These are phyloP conservation scores for Chymomyza procnemis DNA, from an alignment of 2,888 invertebrate genomes.

Conservation along the genomic window DNA sequence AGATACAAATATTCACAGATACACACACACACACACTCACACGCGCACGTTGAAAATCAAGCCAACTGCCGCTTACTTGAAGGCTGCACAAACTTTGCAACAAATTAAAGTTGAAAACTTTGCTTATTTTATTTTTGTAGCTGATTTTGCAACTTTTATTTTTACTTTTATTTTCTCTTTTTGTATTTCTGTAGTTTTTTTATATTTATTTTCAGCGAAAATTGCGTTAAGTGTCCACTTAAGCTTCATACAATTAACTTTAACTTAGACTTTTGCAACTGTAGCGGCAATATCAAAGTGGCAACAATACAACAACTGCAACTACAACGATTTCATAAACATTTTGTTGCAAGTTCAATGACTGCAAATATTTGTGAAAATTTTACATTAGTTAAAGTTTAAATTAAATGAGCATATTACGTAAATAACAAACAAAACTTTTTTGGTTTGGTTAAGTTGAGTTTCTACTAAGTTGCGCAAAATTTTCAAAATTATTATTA, in stretches of 20 bases:
- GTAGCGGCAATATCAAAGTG: neutral
- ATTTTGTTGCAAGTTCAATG: constrained; percentile 39
- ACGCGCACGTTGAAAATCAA: neutral
- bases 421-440: constrained; percentile 16
- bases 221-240: constrained; percentile 64
- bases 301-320: constrained; percentile 7
- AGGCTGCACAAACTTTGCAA: constrained; percentile 35
- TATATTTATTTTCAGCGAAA: constrained; percentile 44
- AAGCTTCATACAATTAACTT: constrained; percentile 61
- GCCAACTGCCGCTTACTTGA: constrained; percentile 23
- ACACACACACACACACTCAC: neutral
- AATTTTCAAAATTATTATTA: constrained; percentile 37
- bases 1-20: neutral
- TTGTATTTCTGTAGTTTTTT: constrained; percentile 8
- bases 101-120: constrained; percentile 33
- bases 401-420: constrained; percentile 15
- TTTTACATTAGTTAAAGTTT: constrained; percentile 27
- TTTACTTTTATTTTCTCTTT: constrained; percentile 21
- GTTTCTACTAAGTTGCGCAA: constrained; percentile 16
- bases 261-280: constrained; percentile 44
- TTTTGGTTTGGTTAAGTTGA: neutral
- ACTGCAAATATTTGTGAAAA: constrained; percentile 18
- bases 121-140: neutral
- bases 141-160: constrained; percentile 7
- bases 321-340: constrained; percentile 28